Base-by-base conservation (phyloP, 2,797 vertebrate species). In the Pantherophis alleghaniensis region DNA sequence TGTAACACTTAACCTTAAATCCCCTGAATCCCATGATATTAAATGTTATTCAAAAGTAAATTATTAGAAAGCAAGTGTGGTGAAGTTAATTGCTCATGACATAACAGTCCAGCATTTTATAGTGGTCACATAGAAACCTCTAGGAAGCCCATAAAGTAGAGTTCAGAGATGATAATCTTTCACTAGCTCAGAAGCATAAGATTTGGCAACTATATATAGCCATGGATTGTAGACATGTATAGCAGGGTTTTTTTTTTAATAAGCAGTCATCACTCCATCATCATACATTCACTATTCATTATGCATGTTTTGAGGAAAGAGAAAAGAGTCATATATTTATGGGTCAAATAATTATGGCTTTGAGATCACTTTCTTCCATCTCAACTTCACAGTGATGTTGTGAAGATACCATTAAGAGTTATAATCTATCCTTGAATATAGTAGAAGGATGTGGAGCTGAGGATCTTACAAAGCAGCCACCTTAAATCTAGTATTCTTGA, bases 311-410 rank as follows among this genome's bases (percentile, higher is more conserved):
- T 59, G 87, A 88, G 22, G 6, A 88, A 59, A 57, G 16, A 56
- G 32, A 79, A 79, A 42, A 83, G 37, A 47, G 18, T 83, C 37
- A 89, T 14, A 90, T 91, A 11, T 89, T 18, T 69, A 60, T 47
- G 79, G 59, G 3, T 7, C 37, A 66, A 51, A 87, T 57, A 56
- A 61, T 57, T 59, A 60, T 0, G 0, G 1, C 20, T 7, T 69
- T 89, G 26, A 90, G 47, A 2, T 89, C 74, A 0, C 51, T 14
- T 87, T 14, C 37, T 37, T 63, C 0, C 20, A 61, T 26, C 55
- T 16, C 53, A n/a, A 22, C 13, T 47, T 22, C 86, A 14, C 56
- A 79, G 74, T 60, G 16, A 66, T 56, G 12, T 37, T 86, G 20
- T 5, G 20, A 87, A 37, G 56, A 60, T 7, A 22, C 32, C 32